These are phyloP conservation scores for Reticulitermes lucifugus DNA, from an alignment of 2,888 invertebrate species.

Conservation along the genomic window DNA sequence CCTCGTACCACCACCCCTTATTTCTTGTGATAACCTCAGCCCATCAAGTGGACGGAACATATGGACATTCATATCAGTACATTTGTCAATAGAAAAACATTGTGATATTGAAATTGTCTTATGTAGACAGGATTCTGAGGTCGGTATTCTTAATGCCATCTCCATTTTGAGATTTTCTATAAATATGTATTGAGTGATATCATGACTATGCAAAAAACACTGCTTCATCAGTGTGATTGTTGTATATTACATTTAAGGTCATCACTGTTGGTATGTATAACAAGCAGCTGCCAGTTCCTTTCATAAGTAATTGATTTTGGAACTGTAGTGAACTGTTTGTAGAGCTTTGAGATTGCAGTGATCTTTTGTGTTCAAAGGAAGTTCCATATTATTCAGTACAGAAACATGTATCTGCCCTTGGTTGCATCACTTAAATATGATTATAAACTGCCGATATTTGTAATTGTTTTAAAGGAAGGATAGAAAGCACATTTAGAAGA, in stretches of 20 bases:
- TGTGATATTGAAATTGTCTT: slow-evolving; percentile 34
- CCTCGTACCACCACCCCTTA: slow-evolving; percentile 94
- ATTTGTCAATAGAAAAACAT: slow-evolving; percentile 25
- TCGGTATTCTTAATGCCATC: slow-evolving; percentile 6
- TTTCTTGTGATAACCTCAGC: slow-evolving; percentile 78
- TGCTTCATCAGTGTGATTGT: neutral
- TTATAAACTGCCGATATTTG: no score
- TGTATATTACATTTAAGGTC: slow-evolving; percentile 2
- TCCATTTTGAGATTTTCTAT: neutral
- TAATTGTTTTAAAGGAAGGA: no score
- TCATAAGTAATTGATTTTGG: neutral
- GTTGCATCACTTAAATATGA: no score
- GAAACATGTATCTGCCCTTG: no score
- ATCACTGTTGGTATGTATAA: slow-evolving; percentile 28
- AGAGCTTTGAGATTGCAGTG: neutral
- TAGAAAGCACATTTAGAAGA: no score
- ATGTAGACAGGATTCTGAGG: neutral
- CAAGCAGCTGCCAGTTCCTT: slow-evolving; percentile 20
- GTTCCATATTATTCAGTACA: no score
- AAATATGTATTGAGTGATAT: neutral
- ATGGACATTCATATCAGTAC: slow-evolving; percentile 25
- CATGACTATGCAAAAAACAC: neutral
- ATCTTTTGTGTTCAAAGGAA: no score
- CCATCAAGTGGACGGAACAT: neutral
- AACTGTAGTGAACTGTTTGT: neutral